Evolutionary conservation across 2,888 invertebrate genomes (phyloP).

Genomic region (Uropetala carovei): DNA sequence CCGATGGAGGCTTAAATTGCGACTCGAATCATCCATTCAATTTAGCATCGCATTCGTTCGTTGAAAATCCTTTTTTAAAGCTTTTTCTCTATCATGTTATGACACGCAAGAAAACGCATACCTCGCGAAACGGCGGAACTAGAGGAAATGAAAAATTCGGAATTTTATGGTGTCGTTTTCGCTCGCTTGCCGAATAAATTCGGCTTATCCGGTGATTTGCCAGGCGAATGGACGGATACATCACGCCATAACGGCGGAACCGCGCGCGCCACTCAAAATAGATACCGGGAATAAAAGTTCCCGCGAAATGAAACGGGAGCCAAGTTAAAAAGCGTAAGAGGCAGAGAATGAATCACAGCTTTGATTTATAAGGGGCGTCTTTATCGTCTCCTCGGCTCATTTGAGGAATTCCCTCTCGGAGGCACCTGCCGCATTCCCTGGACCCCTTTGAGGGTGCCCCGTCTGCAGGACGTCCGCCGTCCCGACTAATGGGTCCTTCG

Average conservation of each 20-base stretch:
- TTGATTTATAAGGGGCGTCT: slow-evolving; percentile 39
- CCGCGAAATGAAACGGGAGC: not conserved
- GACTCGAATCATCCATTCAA: not conserved
- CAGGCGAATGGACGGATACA: slow-evolving; percentile 32
- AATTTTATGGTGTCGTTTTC: slow-evolving; percentile 5
- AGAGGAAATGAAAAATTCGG: slow-evolving; percentile 37
- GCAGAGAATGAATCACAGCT: slow-evolving; percentile 38
- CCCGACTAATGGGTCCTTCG: too few relatives aligned
- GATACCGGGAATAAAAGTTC: not conserved
- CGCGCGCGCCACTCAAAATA: not conserved
- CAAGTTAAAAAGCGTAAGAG: not conserved
- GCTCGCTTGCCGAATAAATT: slow-evolving; percentile 55
- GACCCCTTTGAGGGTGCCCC: too few relatives aligned
- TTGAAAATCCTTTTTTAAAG: not conserved
- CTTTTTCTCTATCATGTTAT: not conserved
- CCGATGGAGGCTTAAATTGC: too few relatives aligned
- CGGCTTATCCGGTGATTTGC: slow-evolving; percentile 55
- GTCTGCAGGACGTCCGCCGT: too few relatives aligned
- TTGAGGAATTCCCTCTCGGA: slow-evolving; percentile 6
- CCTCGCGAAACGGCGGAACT: not conserved
- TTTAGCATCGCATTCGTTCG: not conserved
- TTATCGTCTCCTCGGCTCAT: slow-evolving; percentile 42
- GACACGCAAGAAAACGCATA: not conserved
- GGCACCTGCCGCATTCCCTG: too few relatives aligned
- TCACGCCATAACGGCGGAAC: not conserved